Conservation (phyloP, 2,797 vertebrate species). For the Momotus momota region DNA sequence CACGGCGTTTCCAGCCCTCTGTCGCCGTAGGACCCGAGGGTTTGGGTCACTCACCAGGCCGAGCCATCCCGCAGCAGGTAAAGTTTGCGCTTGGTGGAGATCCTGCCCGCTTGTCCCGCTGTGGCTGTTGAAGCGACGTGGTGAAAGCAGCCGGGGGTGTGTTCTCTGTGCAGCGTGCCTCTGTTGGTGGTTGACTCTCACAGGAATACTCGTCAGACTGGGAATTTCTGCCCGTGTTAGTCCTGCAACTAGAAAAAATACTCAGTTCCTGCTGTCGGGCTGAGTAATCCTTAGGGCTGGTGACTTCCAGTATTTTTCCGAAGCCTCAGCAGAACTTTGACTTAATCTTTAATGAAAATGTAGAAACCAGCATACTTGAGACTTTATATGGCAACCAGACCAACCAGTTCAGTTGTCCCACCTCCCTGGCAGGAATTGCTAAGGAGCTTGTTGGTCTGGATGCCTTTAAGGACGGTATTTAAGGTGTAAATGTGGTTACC, state of each 20-base stretch:
- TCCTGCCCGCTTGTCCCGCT: accelerated
- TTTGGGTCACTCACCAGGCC: not conserved
- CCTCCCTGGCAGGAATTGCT: slow-evolving; percentile 16
- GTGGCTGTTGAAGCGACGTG: not conserved
- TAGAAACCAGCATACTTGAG: not conserved
- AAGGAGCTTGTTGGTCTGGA: slow-evolving; percentile 29
- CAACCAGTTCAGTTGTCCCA: not conserved
- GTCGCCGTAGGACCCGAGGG: accelerated
- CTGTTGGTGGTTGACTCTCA: accelerated
- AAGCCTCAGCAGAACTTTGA: not conserved
- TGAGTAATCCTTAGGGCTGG: not conserved
- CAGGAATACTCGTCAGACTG: not conserved
- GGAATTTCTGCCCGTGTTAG: not conserved
- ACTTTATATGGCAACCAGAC: slow-evolving; percentile 37
- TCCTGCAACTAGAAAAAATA: not conserved
- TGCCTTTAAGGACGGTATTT: not conserved
- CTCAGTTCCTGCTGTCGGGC: not conserved
- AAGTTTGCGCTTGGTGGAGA: accelerated
- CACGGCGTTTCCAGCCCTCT: accelerated
- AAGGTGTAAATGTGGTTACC: not conserved
- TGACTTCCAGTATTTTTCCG: slow-evolving; percentile 16
- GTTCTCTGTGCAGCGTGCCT: not conserved
- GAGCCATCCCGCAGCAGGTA: accelerated
- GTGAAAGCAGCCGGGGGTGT: not conserved
- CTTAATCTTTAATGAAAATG: slow-evolving; percentile 44